Base-by-base conservation (phyloP, 2,797 vertebrate species). In the Gouania willdenowi region DNA sequence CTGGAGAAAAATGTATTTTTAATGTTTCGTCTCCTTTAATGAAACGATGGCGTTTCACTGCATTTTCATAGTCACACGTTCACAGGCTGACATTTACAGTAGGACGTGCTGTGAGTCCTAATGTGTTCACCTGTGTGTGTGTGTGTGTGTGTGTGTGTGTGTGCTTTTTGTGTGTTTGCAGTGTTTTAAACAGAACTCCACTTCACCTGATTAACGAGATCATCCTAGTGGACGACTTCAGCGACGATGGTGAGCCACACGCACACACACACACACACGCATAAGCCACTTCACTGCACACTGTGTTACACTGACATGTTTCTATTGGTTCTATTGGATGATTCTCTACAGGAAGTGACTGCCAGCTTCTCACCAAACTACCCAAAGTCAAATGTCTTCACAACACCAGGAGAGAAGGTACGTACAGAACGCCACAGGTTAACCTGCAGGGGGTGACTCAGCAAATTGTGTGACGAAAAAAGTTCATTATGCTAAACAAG, bases 331-430 rank as follows among this genome's bases (percentile, higher is more conserved):
- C 3, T 18, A 3, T 16, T 14, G n/a, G n/a, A n/a, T 21, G 3
- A 22, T 18, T 14, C 26, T 5, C 41, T 45, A 4, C 71, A 98
- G 95, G 91, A 2, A 93, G 90, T 0, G 95, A 98, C 87, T 97
- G 95, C 62, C 83, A 75, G 65, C 89, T 97, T 48, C 85, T 98
- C 73, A 81, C 82, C 86, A 92, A 88, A 65, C 81, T 98, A 40
- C 94, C 95, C 63, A 98, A 93, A 87, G 93, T 98, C 75, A 93
- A 89, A 77, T 98, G 95, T 75, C 58, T 98, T 17, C 89, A 91
- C 39, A 98, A 98, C 10, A 72, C 41, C 19, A 85, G 69, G 35
- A 87, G 95, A 63, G 93, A 97, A 94, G 95, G 95, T 98, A 79
- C 0, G 42, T 3, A n/a, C n/a, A n/a, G n/a, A n/a, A n/a, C n/a